Percentiles rank a stretch among this genome's conserved stretches.
Evolutionary conservation across 2,113 vertebrate genomes (phyloP).

Genomic region (Strix aluco): DNA sequence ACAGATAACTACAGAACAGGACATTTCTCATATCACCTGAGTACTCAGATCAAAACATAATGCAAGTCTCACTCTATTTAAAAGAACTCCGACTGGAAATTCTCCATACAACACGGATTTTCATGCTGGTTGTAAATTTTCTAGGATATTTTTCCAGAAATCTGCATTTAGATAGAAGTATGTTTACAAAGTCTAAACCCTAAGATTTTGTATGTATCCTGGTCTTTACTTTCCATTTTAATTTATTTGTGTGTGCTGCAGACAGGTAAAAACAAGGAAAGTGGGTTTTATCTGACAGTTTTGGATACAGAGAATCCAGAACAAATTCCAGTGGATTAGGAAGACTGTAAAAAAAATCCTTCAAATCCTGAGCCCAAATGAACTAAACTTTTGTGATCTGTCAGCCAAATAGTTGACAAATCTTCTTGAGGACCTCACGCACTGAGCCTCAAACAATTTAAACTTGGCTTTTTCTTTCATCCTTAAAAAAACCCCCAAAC

Average conservation of each 20-base stretch:
- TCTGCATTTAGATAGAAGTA: slow-evolving; percentile 74
- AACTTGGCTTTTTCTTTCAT: background rate
- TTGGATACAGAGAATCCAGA: background rate
- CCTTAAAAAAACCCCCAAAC: background rate
- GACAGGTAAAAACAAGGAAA: slow-evolving; percentile 2
- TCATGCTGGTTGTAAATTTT: slow-evolving; percentile 49
- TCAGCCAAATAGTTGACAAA: background rate
- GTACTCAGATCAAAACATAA: background rate
- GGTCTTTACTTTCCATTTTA: background rate
- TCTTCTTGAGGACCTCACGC: background rate
- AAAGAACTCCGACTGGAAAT: background rate
- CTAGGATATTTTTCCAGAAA: slow-evolving; percentile 59
- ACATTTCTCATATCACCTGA: background rate
- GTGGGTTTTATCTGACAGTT: background rate
- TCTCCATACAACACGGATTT: slow-evolving; percentile 16
- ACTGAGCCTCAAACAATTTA: background rate
- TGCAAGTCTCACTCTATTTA: background rate
- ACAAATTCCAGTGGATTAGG: slow-evolving; percentile 9
- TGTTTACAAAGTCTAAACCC: slow-evolving; percentile 46
- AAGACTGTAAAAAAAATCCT: slow-evolving; percentile 2
- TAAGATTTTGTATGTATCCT: slow-evolving; percentile 51
- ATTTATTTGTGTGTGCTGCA: background rate
- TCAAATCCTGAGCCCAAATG: background rate
- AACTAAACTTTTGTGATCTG: background rate
- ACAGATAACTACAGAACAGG: background rate